Conservation (phyloP, 1,140 invertebrate species). For the Harlomillsia oculata region DNA sequence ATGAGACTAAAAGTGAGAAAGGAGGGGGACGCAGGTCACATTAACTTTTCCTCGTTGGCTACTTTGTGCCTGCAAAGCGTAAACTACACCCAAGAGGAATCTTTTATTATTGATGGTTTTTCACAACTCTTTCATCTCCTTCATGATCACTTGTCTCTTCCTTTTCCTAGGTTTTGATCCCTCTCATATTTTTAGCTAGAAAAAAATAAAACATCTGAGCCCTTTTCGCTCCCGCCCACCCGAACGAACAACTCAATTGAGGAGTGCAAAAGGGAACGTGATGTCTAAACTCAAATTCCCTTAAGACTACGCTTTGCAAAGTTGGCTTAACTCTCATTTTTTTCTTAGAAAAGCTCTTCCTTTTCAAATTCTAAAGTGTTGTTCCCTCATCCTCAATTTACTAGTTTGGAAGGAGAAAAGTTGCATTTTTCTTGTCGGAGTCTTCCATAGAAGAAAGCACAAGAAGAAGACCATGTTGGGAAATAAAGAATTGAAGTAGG, state of each 20-base stretch:
- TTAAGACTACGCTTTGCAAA: no score
- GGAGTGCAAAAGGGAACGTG: no score
- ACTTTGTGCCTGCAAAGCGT: constrained; percentile 4
- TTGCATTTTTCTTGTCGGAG: no score
- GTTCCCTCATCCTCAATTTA: no score
- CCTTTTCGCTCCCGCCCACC: not conserved
- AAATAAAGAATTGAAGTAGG: no score
- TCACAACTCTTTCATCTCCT: constrained; percentile 11
- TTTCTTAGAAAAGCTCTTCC: no score
- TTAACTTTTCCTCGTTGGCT: constrained; percentile 11
- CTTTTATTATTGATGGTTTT: constrained; percentile 13
- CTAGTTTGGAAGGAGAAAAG: no score
- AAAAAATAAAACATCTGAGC: constrained; percentile 13
- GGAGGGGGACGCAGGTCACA: constrained; percentile 3
- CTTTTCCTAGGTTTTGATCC: not conserved
- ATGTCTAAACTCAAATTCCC: not conserved
- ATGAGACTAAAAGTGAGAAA: not conserved
- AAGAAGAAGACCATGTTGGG: no score
- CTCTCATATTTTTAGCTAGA: constrained; percentile 8
- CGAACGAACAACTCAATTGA: not conserved
- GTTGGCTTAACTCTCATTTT: no score
- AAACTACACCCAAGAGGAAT: constrained; percentile 12
- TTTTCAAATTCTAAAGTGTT: no score
- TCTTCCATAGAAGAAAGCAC: no score
- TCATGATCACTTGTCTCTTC: constrained; percentile 1